Evolutionary conservation across 1,140 invertebrate species (phyloP), one percentile per base, ranked within the genome.

Genomic region (Sycobia sp.): DNA sequence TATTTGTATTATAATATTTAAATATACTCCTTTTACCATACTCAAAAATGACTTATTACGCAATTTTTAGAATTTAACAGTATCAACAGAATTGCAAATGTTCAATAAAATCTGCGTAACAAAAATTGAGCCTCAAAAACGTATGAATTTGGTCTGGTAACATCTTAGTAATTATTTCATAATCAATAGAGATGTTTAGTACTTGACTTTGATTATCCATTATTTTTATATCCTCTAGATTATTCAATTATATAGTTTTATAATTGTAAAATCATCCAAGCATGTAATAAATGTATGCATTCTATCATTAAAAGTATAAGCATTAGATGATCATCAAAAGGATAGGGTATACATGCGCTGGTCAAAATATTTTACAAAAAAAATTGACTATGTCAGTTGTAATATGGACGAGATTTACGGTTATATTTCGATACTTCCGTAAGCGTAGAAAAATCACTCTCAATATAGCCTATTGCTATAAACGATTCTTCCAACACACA

Each of bases 311-410:
- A 39, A 63, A 36, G 27, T 49, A 62, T n/a, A n/a, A n/a, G n/a
- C n/a, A 62, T 44, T 34, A 41, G 36, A 47, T 16, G 13, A 47
- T 51, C 11, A 41, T 20, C n/a, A 41, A 46, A 16, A 44, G 32
- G 46, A 27, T 27, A 38, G 27, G 29, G 11, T 36, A 39, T 27
- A 32, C 51, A 63, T 16, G 49, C 32, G 23, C 32, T 51, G 44
- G 34, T 58, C 22, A 46, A 53, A 16, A 39, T 58, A 58, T 54
- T 58, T 65, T 65, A 65, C 55, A 65, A 65, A 57, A 65, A 65
- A 57, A 65, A 54, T 65, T 16, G 50, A 58, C 49, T 58, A 34
- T 46, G 18, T 41, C 14, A 49, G 23, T 57, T 58, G 39, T 65
- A 46, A 7, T 58, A 58, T 43, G 41, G 47, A 64, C 62, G 62